Base-by-base conservation (phyloP, 2,797 vertebrate genomes). In the Arctocebus calabarensis region DNA sequence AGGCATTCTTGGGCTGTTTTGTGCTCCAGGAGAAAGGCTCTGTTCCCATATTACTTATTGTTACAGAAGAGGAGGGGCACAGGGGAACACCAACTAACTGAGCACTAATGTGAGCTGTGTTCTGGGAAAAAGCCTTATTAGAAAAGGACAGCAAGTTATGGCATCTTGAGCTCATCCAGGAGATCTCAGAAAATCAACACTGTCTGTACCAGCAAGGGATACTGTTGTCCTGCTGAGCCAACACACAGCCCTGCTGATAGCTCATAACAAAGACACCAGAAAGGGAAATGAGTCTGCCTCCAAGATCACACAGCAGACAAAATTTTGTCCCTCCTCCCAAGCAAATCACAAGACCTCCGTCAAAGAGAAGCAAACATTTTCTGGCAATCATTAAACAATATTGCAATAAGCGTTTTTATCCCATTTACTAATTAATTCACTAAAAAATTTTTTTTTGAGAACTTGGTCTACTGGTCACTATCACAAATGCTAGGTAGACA, bases 301-400 rank as follows among this genome's bases (percentile, higher is more conserved):
- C 0, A 55, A n/a, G 43, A 32, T 22, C 52, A 83, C 29, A 27
- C 8, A 4, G 7, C 3, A 73, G 14, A 43, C 9, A 71, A 40
- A 83, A 52, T 71, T 83, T 55, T 23, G 1, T 91, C 29, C 19
- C 22, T 81, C 29, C 66, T 88, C 62, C 78, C 43, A 66, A 81
- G 10, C 32, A 91, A 93, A 40, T 25, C 75, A 19, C 1, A 94
- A 92, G 59, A 84, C 4, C 71, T 81, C 40, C 13, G 16, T 43
- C 59, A 71, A 83, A n/a, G 23, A 87, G 25, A 84, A 91, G 40
- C 45, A 88, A 52, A 66, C 43, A 6, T 37, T 45, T 59, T 90
- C 84, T 94, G 22, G 71, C 14, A 85, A 10, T 34, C 37, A 74
- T 62, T 68, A 43, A 29, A 94, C 37, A 92, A 73, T 88, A 88